Conservation (phyloP, 1,140 invertebrate species). For the Macrobrachium rosenbergii region DNA sequence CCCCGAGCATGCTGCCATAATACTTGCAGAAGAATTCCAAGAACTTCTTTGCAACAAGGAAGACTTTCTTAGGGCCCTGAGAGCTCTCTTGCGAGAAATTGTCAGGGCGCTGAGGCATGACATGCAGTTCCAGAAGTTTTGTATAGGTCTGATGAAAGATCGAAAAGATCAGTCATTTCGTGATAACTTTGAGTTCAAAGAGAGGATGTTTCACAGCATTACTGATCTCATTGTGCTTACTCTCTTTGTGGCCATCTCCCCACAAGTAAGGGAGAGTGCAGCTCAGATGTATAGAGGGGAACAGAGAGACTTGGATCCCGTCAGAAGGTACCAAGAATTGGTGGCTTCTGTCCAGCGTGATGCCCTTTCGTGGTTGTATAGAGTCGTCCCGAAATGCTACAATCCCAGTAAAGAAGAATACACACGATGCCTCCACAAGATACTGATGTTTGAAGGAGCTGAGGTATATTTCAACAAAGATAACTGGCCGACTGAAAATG, state of each 20-base stretch:
- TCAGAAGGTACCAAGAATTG: slow-evolving; percentile 73
- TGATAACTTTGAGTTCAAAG: slow-evolving; percentile 79
- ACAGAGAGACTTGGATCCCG: slow-evolving; percentile 50
- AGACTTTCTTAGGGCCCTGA: slow-evolving; percentile 88
- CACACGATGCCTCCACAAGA: slow-evolving; percentile 74
- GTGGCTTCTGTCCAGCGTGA: slow-evolving; percentile 86
- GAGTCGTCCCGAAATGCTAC: slow-evolving; percentile 82
- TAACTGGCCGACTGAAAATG: slow-evolving; percentile 93
- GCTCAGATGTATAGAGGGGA: slow-evolving; percentile 65
- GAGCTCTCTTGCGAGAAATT: slow-evolving; percentile 88
- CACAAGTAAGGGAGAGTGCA: slow-evolving; percentile 81
- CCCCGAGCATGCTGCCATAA: slow-evolving; percentile 81
- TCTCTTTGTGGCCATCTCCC: slow-evolving; percentile 84
- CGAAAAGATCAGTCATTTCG: slow-evolving; percentile 73
- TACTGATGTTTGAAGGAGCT: slow-evolving; percentile 78
- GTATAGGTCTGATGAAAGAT: slow-evolving; percentile 79
- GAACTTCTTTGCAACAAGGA: slow-evolving; percentile 90
- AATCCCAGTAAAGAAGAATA: slow-evolving; percentile 81
- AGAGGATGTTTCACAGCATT: slow-evolving; percentile 86
- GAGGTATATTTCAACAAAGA: slow-evolving; percentile 93
- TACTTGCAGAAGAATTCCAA: slow-evolving; percentile 85
- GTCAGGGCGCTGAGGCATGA: slow-evolving; percentile 87
- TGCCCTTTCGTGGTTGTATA: slow-evolving; percentile 87
- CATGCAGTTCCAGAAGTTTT: slow-evolving; percentile 81
- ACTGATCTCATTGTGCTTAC: slow-evolving; percentile 88